These are phyloP conservation scores for Zoanthus sansibaricus DNA, from an alignment of 92 coral and sea anemone species.

Conservation along the genomic window DNA sequence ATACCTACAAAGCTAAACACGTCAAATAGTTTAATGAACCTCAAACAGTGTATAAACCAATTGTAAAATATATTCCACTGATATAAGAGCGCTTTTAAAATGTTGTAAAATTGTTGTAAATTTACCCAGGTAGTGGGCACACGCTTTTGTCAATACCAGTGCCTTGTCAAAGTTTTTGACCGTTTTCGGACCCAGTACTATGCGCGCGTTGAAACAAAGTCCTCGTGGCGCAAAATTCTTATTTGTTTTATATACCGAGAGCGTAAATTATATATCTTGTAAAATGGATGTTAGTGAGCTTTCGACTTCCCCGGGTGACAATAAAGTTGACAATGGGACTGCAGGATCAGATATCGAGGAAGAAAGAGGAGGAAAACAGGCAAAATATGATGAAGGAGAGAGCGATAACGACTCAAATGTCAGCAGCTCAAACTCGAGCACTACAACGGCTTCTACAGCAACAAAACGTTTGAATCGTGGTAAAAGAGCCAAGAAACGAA, in stretches of 20 bases:
- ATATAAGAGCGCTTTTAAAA: too few relatives aligned
- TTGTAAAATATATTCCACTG: too few relatives aligned
- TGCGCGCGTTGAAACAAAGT: not conserved
- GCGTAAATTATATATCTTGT: not conserved
- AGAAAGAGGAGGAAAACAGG: conserved; percentile 74
- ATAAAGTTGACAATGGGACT: conserved; percentile 7
- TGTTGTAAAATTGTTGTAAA: too few relatives aligned
- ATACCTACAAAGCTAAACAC: too few relatives aligned
- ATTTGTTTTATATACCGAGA: not conserved
- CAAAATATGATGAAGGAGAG: conserved; percentile 88
- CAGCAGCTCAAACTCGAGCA: conserved; percentile 86
- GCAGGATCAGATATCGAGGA: conserved; percentile 68
- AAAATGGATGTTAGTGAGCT: conserved; percentile 12
- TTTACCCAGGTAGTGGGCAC: too few relatives aligned
- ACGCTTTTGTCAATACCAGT: not conserved
- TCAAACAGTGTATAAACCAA: too few relatives aligned
- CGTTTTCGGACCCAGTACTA: not conserved
- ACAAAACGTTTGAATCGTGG: conserved; percentile 78
- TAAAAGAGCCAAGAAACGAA: conserved; percentile 76
- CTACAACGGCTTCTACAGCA: conserved; percentile 71
- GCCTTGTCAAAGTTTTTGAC: not conserved
- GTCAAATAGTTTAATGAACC: too few relatives aligned
- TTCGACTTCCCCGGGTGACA: conserved; percentile 1
- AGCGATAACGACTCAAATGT: conserved; percentile 91
- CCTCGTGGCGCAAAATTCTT: conserved; percentile 34